Evolutionary conservation across 2,888 invertebrate species (phyloP).

Genomic region (Charanyca ferruginea): DNA sequence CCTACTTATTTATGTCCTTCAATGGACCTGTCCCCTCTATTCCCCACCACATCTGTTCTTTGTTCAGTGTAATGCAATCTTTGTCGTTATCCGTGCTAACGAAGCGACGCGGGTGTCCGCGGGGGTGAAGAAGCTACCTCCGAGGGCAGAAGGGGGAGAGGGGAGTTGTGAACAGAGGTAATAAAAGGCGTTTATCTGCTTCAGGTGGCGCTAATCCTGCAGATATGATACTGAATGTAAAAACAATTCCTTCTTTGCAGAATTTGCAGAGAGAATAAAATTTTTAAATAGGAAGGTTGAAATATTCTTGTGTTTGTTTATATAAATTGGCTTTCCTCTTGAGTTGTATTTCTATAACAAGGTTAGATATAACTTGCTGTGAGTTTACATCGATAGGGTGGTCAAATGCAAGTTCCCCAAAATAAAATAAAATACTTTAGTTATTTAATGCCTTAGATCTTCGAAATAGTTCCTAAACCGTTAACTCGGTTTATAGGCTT

Average conservation of each 20-base stretch:
- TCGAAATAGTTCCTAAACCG: too few relatives aligned
- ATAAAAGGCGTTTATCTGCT: constrained; percentile 86
- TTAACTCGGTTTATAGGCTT: too few relatives aligned
- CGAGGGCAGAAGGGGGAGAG: constrained; percentile 34
- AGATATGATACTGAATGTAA: constrained; percentile 77
- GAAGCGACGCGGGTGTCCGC: constrained; percentile 67
- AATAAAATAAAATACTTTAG: not conserved
- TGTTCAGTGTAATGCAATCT: constrained; percentile 77
- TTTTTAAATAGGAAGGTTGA: constrained; percentile 4
- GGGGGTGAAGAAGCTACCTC: constrained; percentile 57
- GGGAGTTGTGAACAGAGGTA: constrained; percentile 67
- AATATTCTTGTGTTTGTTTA: constrained; percentile 26
- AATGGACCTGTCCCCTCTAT: constrained; percentile 23
- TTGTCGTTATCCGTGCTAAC: constrained; percentile 80
- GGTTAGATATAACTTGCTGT: not conserved
- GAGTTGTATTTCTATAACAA: not conserved
- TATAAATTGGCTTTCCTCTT: constrained; percentile 15
- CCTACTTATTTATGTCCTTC: not conserved
- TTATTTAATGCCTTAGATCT: too few relatives aligned
- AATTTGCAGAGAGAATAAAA: constrained; percentile 11
- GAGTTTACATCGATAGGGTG: not conserved
- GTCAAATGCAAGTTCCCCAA: not conserved
- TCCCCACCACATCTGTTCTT: constrained; percentile 56
- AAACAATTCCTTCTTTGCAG: constrained; percentile 69
- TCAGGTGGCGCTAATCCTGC: constrained; percentile 83